These are phyloP conservation scores for Pipistrellus nathusii DNA, from an alignment of 2,797 vertebrate genomes.

Conservation along the genomic window DNA sequence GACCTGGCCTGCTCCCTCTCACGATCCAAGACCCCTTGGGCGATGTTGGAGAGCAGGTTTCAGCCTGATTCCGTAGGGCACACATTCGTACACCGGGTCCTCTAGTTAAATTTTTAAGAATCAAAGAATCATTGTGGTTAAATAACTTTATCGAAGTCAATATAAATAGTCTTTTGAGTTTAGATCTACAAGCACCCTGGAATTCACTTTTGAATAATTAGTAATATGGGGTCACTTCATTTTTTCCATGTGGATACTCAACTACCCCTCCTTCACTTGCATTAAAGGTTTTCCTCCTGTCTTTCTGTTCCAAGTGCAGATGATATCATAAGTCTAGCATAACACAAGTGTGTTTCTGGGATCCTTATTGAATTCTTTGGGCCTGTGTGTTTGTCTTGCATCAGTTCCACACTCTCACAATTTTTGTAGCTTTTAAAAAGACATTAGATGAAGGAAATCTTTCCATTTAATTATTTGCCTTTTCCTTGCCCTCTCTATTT, in stretches of 20 bases:
- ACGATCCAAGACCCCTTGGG: too few relatives aligned
- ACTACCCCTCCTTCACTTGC: background rate
- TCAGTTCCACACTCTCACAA: background rate
- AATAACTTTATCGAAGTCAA: conserved; percentile 60
- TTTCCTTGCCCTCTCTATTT: background rate
- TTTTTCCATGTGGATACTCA: background rate
- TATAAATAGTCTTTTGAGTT: conserved; percentile 49
- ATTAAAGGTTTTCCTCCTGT: background rate
- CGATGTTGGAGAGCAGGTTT: too few relatives aligned
- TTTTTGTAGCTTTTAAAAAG: background rate
- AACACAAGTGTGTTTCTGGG: background rate
- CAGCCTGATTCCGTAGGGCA: too few relatives aligned
- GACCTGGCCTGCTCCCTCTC: too few relatives aligned
- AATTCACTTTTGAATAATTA: conserved; percentile 56
- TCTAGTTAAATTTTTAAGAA: conserved; percentile 67
- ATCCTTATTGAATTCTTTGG: rapidly evolving
- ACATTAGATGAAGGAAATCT: background rate
- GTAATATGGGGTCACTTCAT: background rate
- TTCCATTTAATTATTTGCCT: background rate
- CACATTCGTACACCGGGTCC: too few relatives aligned
- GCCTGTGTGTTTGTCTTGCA: background rate
- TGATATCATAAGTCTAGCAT: background rate
- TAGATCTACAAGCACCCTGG: conserved; percentile 3
- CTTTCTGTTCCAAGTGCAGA: background rate
- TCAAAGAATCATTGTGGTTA: conserved; percentile 60